phyloP scores from a whole-genome alignment of 2,888 invertebrate genomes.

The Antitype chi region DNA sequence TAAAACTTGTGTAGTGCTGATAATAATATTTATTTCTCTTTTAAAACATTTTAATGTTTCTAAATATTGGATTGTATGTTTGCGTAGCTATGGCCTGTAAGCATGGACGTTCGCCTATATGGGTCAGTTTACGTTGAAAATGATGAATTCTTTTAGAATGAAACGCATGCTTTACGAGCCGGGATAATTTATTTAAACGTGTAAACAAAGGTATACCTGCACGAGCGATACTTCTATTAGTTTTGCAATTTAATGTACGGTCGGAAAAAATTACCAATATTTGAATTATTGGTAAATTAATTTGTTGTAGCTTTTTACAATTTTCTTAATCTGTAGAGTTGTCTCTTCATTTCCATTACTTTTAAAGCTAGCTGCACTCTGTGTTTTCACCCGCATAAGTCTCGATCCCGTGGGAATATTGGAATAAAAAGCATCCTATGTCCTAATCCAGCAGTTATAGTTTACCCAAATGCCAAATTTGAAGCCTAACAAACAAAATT shows the following conservation, averaged over 20 bases:
- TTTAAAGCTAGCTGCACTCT: too few relatives aligned
- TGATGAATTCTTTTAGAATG: constrained; percentile 66
- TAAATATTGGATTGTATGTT: constrained; percentile 55
- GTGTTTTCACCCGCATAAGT: too few relatives aligned
- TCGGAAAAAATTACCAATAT: not conserved
- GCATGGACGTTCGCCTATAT: constrained; percentile 31
- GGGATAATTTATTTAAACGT: constrained; percentile 63
- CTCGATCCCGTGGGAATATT: too few relatives aligned
- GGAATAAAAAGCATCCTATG: too few relatives aligned
- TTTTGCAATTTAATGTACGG: constrained; percentile 27
- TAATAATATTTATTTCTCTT: constrained; percentile 27
- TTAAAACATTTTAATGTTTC: constrained; percentile 50
- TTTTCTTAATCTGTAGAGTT: not conserved
- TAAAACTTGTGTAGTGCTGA: not conserved
- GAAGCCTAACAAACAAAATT: too few relatives aligned
- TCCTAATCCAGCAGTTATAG: too few relatives aligned
- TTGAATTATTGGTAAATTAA: not conserved
- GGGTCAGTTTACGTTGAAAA: constrained; percentile 63
- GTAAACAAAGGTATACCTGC: constrained; percentile 52
- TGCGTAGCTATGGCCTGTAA: constrained; percentile 14
- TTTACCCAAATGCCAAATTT: too few relatives aligned
- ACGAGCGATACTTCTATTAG: constrained; percentile 61
- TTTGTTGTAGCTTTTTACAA: not conserved
- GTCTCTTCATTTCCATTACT: not conserved
- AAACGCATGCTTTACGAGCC: constrained; percentile 58